Evolutionary conservation across 2,113 vertebrate genomes (phyloP).

Genomic region (Puntigrus tetrazona): DNA sequence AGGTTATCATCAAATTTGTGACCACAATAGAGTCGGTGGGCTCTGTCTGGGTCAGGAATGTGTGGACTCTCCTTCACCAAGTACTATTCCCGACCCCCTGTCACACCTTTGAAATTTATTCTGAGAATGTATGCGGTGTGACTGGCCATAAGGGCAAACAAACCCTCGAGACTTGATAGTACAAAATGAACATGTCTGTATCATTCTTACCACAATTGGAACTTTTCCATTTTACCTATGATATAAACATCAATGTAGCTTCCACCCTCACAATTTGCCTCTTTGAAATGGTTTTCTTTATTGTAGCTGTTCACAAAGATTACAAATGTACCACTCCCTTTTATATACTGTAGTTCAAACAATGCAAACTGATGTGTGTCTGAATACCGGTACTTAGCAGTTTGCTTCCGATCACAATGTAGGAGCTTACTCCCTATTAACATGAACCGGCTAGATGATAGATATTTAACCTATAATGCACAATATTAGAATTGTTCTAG

Average conservation of each 20-base stretch:
- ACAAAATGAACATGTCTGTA: constrained; percentile 55
- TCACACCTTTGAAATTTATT: constrained; percentile 57
- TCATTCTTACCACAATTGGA: constrained; percentile 55
- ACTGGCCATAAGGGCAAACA: constrained; percentile 39
- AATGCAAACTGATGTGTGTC: constrained; percentile 55
- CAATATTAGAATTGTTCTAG: constrained; percentile 57
- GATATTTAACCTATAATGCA: constrained; percentile 50
- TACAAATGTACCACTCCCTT: constrained; percentile 52
- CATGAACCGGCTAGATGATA: constrained; percentile 47
- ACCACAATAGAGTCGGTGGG: constrained; percentile 66
- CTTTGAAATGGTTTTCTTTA: constrained; percentile 59
- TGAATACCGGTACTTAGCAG: constrained; percentile 48
- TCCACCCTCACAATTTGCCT: constrained; percentile 54
- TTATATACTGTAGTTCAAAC: constrained; percentile 52
- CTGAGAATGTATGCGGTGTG: constrained; percentile 70
- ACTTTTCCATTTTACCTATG: constrained; percentile 67
- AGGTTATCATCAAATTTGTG: constrained; percentile 97
- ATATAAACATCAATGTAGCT: constrained; percentile 66
- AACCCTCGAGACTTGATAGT: constrained; percentile 39
- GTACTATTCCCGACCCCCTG: constrained; percentile 40
- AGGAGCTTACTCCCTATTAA: constrained; percentile 46
- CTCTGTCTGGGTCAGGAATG: neutral
- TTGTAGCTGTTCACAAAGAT: constrained; percentile 54
- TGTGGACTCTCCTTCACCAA: constrained; percentile 36
- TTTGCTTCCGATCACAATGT: constrained; percentile 53